Evolutionary conservation across 92 coral and sea anemone species (phyloP), one percentile per base, ranked within the genome.

Genomic region (Palythoa heliodiscus): DNA sequence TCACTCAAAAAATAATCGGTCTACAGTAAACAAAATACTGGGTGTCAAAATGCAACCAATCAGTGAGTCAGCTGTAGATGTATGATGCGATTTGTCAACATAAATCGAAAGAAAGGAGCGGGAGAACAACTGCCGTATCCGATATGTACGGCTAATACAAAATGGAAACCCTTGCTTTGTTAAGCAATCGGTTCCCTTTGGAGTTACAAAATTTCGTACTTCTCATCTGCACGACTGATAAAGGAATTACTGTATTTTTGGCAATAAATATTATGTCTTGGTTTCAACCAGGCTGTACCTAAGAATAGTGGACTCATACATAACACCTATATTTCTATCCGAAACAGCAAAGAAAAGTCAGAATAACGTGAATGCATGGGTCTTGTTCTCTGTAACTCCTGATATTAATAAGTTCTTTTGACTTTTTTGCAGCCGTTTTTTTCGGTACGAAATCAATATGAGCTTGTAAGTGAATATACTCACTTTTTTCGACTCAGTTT

Each of bases 401-500:
- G 3, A 20, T 22, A 66, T 25, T 52, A 66, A 25, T 66, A 10
- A 66, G 25, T 66, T 66, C 10, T 66, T 66, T 66, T 66, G 25
- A 66, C 4, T 66, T 22, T 66, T 66, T 20, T 66, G 16, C 24
- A 66, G 20, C 24, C 71, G 10, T 23, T 66, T 66, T 20, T 25
- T 66, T 66, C 25, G 25, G 71, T 25, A 66, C 71, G 38, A 66
- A 66, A 25, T 66, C 38, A 66, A 66, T 25, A 67, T 67, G 71
- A 10, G 71, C 38, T 67, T 67, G 25, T 10, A 67, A 67, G 20
- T n/a, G 25, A 9, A 23, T 5, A 66, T 66, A 66, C 68, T 61
- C 75, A 85, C 88, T 66, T 75, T 73, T 86, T 86, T 86, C 19
- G 83, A 86, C 20, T 86, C 84, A 47, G 88, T 86, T 86, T 86